Percentiles rank a stretch among this genome's conserved stretches.
phyloP scores from a whole-genome alignment of 2,888 invertebrate species.

The Platynereis dumerilii region DNA sequence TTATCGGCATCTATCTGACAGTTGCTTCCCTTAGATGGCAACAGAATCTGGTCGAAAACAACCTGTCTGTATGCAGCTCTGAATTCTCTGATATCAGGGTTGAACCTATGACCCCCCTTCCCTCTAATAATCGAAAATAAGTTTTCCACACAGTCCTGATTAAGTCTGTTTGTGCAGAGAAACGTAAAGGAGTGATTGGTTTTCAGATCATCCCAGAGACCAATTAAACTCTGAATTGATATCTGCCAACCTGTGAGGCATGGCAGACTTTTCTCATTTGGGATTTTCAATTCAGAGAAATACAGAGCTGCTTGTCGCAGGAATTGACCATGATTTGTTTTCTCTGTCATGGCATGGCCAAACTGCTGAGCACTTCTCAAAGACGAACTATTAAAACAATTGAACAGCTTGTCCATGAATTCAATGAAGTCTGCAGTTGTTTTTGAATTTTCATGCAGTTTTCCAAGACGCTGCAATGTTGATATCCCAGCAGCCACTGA shows the following conservation, averaged over 20 bases:
- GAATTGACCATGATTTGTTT: background rate
- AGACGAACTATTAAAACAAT: background rate
- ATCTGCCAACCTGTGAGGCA: constrained; percentile 20
- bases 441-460: background rate
- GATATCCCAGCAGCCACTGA: background rate
- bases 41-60: too few relatives aligned
- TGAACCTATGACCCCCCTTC: constrained; percentile 7
- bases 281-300: background rate
- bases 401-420: background rate
- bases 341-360: background rate
- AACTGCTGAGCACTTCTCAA: background rate
- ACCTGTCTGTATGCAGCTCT: constrained; percentile 10
- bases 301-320: background rate
- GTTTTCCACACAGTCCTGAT: constrained; percentile 29
- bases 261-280: background rate
- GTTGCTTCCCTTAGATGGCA: too few relatives aligned
- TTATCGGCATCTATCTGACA: background rate
- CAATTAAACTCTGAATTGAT: constrained; percentile 5
- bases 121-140: constrained; percentile 15
- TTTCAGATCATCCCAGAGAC: constrained; percentile 4
- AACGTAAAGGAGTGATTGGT: constrained; percentile 5
- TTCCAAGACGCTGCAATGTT: background rate
- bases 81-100: constrained; percentile 15
- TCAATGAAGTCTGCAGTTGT: background rate
- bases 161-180: constrained; percentile 19